Percentiles rank a stretch among this genome's conserved stretches.
phyloP scores from a whole-genome alignment of 2,797 vertebrate genomes.

The Sebastes baramenuke region DNA sequence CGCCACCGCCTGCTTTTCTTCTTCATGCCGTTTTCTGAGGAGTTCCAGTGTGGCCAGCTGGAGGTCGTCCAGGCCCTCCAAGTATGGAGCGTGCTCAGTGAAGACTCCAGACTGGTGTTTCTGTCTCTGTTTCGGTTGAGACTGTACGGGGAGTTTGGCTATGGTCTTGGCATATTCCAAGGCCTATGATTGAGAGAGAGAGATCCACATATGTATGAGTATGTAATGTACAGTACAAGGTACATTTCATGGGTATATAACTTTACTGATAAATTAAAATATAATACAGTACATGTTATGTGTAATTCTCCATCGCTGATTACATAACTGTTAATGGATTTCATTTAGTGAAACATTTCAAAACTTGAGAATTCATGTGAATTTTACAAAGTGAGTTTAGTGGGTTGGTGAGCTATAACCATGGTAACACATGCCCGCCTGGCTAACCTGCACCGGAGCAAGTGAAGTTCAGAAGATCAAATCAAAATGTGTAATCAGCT shows the following conservation, averaged over 20 bases:
- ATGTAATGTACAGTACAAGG: neutral
- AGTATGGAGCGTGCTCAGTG: slow-evolving; percentile 20
- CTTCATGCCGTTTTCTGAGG: slow-evolving; percentile 85
- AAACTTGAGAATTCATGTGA: too few relatives aligned
- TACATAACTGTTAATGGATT: neutral
- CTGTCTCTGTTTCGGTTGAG: slow-evolving; percentile 30
- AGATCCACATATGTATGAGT: neutral
- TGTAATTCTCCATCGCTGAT: neutral
- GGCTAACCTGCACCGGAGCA: neutral
- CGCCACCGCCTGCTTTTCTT: slow-evolving; percentile 88
- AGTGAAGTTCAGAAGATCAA: neutral
- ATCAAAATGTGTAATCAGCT: neutral
- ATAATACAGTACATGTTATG: neutral
- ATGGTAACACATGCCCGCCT: neutral
- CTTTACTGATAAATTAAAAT: neutral
- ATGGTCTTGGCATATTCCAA: slow-evolving; percentile 92
- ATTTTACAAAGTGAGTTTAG: neutral
- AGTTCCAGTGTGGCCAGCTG: slow-evolving; percentile 81
- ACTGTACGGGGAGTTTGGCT: slow-evolving; percentile 79
- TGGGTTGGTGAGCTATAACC: neutral
- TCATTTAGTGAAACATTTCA: neutral
- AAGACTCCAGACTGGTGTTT: slow-evolving; percentile 4
- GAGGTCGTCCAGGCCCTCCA: slow-evolving; percentile 62
- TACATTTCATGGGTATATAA: neutral
- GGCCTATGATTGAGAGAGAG: slow-evolving; percentile 75